Evolutionary conservation across 2,113 vertebrate genomes (phyloP), one percentile per base, ranked within the genome.

Genomic region (Entelurus aequoreus): DNA sequence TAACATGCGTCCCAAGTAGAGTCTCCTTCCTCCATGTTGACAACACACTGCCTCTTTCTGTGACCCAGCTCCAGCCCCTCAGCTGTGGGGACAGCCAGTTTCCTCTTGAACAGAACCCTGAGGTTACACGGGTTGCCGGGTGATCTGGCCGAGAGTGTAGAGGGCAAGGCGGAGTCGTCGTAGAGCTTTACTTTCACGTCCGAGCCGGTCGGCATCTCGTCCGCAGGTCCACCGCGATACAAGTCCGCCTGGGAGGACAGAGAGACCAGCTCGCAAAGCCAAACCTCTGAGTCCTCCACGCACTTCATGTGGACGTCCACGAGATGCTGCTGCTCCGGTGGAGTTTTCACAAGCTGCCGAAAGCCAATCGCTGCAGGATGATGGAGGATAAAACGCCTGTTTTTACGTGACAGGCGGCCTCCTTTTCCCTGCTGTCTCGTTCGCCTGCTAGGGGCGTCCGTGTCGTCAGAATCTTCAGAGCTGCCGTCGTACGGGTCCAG

Each of bases 401-500:
- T 75, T 40, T 65, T 69, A 14, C 67, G 55, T 1, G 62, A 58
- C 40, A 63, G 57, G 54, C 78, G 65, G 55, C 79, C 59, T 46
- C 65, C 71, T 13, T 64, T 71, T 57, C 66, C 48, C 8, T 72
- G 65, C 55, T 50, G 56, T 2, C 40, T 77, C 6, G 38, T 16
- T 10, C 52, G 72, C 72, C 75, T 66, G 51, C 64, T 62, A 37
- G 77, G 64, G 11, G 57, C 59, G 48, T 75, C 77, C 0, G 84
- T 53, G 5, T 89, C 87, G 36, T 96, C 95, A 0, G 88, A 67
- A 10, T 93, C 92, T 78, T 98, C 95, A 4, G 88, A 92, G 62
- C 94, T 90, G 0, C 90, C 92, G 5, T 94, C 93, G 0, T 92
- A 92, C 0, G 93, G 93, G 80, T 94, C 95, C 89, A 87, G 67